Base-by-base conservation (phyloP, 2,797 vertebrate species). In the Paratrypauchen microcephalus region DNA sequence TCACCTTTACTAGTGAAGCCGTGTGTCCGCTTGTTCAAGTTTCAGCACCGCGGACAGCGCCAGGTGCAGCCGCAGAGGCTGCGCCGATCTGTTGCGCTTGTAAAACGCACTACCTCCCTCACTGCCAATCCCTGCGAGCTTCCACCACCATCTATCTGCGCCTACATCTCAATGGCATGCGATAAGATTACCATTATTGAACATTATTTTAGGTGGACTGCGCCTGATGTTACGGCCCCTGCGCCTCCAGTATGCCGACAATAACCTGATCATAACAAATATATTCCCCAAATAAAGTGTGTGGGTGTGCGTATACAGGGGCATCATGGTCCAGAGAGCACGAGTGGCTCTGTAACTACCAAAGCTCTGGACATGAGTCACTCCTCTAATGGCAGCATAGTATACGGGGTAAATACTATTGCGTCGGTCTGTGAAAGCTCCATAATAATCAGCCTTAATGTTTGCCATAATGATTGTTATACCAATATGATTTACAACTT, bases 341-440 rank as follows among this genome's bases (percentile, higher is more conserved):
- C 73, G 71, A 83, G 82, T 73, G 83, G 45, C 78, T 75, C 77
- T 84, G 80, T 74, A 79, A 84, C 79, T 75, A 86, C 68, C 67
- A 72, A 50, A 82, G 79, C 82, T 72, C 77, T 89, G 83, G 82
- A 86, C 79, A 84, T 91, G 90, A 91, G 82, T 90, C 88, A 90
- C 79, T 79, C 82, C 70, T 68, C 66, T 73, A 76, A 84, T 87
- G 79, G 82, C 85, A 85, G 69, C 70, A 63, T 75, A 77, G 75
- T 68, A 63, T 68, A 63, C 68, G 70, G 12, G 13, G 19, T 55
- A 55, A 76, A 72, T n/a, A 70, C 69, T 11, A 19, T 36, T 18
- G 36, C 28, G 30, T 62, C 21, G 52, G 52, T 52, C 26, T 28
- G 67, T 26, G 32, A 61, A 59, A 23, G 52, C 28, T 57, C 13